Conservation (phyloP, 2,888 invertebrate species). For the Drosophila kuntzei region DNA sequence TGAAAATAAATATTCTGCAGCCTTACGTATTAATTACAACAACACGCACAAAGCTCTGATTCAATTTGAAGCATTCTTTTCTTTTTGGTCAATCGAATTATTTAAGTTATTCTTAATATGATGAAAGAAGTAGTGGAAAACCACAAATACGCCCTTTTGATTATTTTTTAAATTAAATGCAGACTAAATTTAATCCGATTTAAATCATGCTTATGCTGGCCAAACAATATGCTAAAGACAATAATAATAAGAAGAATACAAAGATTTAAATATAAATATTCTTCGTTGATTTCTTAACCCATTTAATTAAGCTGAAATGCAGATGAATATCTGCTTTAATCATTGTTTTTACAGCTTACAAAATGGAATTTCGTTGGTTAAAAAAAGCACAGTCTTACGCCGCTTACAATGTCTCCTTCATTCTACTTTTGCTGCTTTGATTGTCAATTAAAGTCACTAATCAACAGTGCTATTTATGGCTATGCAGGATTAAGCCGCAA, state of each 20-base stretch:
- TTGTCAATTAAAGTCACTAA: conserved; percentile 66
- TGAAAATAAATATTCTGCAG: conserved; percentile 69
- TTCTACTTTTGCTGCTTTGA: conserved; percentile 32
- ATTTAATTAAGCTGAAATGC: background rate
- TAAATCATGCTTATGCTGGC: background rate
- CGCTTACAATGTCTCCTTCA: background rate
- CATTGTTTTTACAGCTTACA: background rate
- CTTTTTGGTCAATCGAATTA: conserved; percentile 2
- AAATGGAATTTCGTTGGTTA: background rate
- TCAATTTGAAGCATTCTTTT: conserved; percentile 10
- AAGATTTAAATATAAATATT: too few relatives aligned
- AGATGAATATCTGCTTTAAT: background rate
- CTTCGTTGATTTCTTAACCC: too few relatives aligned
- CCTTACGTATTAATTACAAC: conserved; percentile 65
- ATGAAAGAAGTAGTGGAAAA: background rate
- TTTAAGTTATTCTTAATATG: conserved; percentile 1
- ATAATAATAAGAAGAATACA: too few relatives aligned
- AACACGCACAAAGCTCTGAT: conserved; percentile 49
- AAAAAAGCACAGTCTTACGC: background rate
- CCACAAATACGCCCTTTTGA: background rate
- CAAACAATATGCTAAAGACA: background rate
- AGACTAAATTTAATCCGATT: background rate
- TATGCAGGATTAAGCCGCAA: conserved; percentile 17
- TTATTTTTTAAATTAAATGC: background rate
- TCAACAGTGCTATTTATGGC: conserved; percentile 62